phyloP scores from a whole-genome alignment of 2,113 vertebrate species.

The Sminthopsis crassicaudata region DNA sequence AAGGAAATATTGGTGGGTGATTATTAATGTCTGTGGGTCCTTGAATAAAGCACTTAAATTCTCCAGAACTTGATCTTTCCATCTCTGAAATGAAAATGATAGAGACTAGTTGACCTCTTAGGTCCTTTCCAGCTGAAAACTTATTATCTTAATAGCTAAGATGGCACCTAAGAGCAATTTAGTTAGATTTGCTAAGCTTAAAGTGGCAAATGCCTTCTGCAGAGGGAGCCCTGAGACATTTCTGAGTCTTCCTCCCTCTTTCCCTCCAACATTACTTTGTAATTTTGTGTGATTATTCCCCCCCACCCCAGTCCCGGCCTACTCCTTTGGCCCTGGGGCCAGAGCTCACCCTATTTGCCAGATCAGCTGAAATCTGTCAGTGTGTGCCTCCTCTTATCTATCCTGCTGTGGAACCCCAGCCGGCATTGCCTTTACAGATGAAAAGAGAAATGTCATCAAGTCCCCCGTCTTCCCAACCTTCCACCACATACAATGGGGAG shows the following conservation, averaged over 20 bases:
- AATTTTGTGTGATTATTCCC: background rate
- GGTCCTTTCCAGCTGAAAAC: background rate
- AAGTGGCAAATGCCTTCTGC: background rate
- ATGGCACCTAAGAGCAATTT: background rate
- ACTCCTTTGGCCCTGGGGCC: background rate
- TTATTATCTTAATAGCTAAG: background rate
- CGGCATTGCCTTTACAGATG: background rate
- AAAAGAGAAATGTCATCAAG: background rate
- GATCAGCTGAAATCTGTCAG: background rate
- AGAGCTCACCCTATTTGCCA: background rate
- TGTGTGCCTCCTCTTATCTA: background rate
- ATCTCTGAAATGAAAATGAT: background rate
- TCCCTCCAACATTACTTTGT: background rate
- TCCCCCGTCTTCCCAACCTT: background rate
- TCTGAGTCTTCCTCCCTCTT: background rate
- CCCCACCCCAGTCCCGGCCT: accelerated
- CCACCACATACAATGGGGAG: background rate
- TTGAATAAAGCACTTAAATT: background rate
- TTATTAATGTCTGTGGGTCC: background rate
- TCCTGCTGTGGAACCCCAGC: background rate
- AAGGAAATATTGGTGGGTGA: background rate
- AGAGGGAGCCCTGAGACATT: background rate
- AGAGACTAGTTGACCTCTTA: background rate
- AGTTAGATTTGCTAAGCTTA: background rate
- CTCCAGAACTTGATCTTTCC: background rate